Evolutionary conservation across 2,888 invertebrate genomes (phyloP), one percentile per base, ranked within the genome.

Genomic region (Aspidapion aeneum): DNA sequence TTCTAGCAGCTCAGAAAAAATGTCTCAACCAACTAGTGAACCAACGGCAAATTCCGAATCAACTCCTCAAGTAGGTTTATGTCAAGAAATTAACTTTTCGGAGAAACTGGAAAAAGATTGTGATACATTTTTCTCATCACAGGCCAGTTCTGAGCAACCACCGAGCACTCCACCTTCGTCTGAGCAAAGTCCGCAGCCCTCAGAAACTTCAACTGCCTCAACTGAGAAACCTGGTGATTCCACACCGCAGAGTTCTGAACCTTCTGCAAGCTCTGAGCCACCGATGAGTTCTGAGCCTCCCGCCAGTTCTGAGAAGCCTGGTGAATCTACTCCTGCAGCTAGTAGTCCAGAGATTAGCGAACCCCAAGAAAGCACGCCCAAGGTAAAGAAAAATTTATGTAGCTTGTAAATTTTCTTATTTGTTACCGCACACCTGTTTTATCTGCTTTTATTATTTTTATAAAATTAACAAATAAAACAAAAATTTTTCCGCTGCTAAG

Each of bases 291-390:
- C 61, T 18, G 52, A 61, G 51, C 7, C 52, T 7, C 12, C 35
- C 35, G 18, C 56, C n/a, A 22, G 18, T 18, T 57, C 61, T 2
- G 57, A 61, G 19, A 48, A 61, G 51, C 21, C 61, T 21, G 57
- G 57, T 19, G 57, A 61, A 50, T 51, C 60, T 19, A 35, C 35
- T 7, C 35, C 35, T 12, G 3, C 12, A 12, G 35, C 12, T 12
- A 35, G 35, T 35, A 35, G 5, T 7, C 35, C 35, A 3, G 35
- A 35, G 35, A 17, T 58, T 50, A 60, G 58, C 55, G 56, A 63
- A 21, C 18, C 52, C 19, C 17, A 18, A 2, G 52, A 57, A 51
- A 57, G 52, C 20, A 63, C 62, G 2, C 58, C 62, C n/a, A 55
- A 62, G 21, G 17, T 52, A 54, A 60, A 19, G 18, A 60, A 48